Percentiles rank a stretch among this genome's conserved stretches.
Evolutionary conservation across 2,888 invertebrate genomes (phyloP).

Genomic region (Tetanocera ferruginea): DNA sequence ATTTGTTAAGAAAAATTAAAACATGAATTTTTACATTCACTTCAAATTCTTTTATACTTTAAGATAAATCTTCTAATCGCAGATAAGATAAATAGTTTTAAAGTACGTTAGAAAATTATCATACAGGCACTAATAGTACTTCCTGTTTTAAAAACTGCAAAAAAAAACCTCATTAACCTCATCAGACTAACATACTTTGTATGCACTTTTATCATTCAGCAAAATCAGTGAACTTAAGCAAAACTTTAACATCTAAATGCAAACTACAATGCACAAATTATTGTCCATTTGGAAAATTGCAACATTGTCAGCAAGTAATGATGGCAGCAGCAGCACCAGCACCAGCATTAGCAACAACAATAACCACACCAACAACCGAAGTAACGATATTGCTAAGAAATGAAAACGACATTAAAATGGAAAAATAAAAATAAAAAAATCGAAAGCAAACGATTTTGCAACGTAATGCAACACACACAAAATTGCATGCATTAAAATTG

Average conservation of each 20-base stretch:
- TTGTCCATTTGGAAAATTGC: slow-evolving; percentile 45
- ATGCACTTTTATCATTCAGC: too few species aligned
- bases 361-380: slow-evolving; percentile 34
- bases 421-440: not conserved
- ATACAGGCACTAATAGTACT: too few species aligned
- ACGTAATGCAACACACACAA: slow-evolving; percentile 1
- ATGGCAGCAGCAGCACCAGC: slow-evolving; percentile 24
- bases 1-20: too few species aligned
- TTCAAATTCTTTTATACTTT: too few species aligned
- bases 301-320: slow-evolving; percentile 44
- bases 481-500: not conserved
- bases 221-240: slow-evolving; percentile 1
- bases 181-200: too few species aligned
- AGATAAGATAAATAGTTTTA: too few species aligned
- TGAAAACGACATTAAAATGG: not conserved
- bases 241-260: slow-evolving; percentile 38
- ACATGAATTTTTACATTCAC: too few species aligned
- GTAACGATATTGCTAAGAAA: slow-evolving; percentile 38
- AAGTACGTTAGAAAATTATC: too few species aligned
- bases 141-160: too few species aligned
- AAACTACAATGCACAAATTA: slow-evolving; percentile 40
- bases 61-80: too few species aligned
- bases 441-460: not conserved
- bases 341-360: slow-evolving; percentile 32
- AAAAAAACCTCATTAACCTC: too few species aligned